Conservation (phyloP, 1,140 invertebrate species). For the Dysdera silvatica region DNA sequence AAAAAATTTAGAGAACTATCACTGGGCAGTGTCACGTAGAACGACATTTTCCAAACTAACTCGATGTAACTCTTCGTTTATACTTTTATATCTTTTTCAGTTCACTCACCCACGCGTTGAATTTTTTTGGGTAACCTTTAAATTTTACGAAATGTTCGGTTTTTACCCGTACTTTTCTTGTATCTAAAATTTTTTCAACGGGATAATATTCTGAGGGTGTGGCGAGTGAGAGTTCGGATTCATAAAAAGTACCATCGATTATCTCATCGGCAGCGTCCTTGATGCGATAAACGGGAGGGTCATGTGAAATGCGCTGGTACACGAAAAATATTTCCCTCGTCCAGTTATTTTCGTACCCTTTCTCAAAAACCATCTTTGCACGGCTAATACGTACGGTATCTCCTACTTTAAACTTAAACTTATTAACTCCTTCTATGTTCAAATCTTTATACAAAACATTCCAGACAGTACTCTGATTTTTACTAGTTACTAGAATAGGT, state of each 20-base stretch:
- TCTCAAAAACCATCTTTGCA: conserved; percentile 21
- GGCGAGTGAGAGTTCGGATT: not conserved
- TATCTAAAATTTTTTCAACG: not conserved
- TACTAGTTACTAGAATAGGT: conserved; percentile 39
- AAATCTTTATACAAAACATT: conserved; percentile 28
- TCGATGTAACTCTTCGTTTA: not conserved
- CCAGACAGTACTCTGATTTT: conserved; percentile 36
- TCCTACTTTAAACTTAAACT: conserved; percentile 34
- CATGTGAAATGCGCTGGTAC: not conserved
- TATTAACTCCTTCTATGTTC: conserved; percentile 24
- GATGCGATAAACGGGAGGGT: not conserved
- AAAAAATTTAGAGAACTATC: not conserved
- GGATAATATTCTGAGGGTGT: not conserved
- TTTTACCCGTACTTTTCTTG: not conserved
- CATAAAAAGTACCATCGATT: conserved; percentile 14
- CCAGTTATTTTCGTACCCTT: conserved; percentile 1
- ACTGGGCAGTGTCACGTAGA: not conserved
- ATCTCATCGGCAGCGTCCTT: not conserved
- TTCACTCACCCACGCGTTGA: not conserved
- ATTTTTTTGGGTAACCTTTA: not conserved
- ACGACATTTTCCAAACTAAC: not conserved
- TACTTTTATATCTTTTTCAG: conserved; percentile 1
- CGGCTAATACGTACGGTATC: conserved; percentile 32
- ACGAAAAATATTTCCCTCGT: not conserved
- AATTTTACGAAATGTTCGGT: not conserved